Conservation (phyloP, 37 sponge, comb jelly and placozoan genomes). For the Chondrilla cf. caribensis region DNA sequence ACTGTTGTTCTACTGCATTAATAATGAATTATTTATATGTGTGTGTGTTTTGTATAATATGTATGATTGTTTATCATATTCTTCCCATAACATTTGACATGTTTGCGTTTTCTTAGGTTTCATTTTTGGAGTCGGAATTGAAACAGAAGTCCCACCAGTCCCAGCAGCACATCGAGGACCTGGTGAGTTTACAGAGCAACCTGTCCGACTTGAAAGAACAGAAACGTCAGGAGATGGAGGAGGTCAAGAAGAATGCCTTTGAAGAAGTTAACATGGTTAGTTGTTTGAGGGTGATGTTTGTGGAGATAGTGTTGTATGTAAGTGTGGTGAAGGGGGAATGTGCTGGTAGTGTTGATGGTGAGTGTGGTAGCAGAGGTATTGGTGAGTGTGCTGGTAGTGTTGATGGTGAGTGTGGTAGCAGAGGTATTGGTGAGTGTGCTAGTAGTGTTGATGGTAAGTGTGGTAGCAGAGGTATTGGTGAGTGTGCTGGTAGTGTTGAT, state of each 20-base stretch:
- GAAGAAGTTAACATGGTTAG: conserved; percentile 1
- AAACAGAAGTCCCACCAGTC: conserved; percentile 42
- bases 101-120: no score
- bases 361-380: no score
- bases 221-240: background rate
- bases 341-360: no score
- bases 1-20: background rate
- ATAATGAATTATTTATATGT: background rate
- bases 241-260: background rate
- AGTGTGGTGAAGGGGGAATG: background rate
- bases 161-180: conserved; percentile 51
- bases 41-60: background rate
- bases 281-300: background rate
- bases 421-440: no score
- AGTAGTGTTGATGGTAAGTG: no score
- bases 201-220: conserved; percentile 22
- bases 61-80: background rate
- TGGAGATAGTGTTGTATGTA: background rate
- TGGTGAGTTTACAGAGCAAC: conserved; percentile 34
- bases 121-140: conserved; percentile 61
- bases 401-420: no score
- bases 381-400: no score
- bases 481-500: no score
- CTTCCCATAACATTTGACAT: no score
- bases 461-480: no score